These are phyloP conservation scores for Pinctada fucata DNA, from an alignment of 2,888 invertebrate species.

Conservation along the genomic window DNA sequence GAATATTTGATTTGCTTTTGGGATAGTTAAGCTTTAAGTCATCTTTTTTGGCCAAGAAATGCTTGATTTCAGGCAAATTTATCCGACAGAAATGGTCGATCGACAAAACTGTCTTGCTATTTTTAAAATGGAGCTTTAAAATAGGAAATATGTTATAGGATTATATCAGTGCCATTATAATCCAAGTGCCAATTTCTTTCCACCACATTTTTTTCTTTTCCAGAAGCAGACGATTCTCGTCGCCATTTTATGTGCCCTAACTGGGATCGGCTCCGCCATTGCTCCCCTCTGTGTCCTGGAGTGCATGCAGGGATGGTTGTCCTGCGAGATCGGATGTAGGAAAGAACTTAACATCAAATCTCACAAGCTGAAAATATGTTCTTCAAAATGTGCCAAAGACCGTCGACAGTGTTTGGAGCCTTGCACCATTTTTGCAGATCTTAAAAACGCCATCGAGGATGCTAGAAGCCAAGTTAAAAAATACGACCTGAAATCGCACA, in stretches of 20 bases:
- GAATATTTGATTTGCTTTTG: too few species aligned
- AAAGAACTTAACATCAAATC: background rate
- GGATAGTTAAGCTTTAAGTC: too few species aligned
- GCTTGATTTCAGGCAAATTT: too few species aligned
- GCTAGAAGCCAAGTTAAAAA: background rate
- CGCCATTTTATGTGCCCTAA: background rate
- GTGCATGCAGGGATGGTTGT: slow-evolving; percentile 7
- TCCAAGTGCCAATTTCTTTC: too few species aligned
- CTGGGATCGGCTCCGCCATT: background rate
- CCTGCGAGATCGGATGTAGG: slow-evolving; percentile 9
- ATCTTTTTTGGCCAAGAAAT: too few species aligned
- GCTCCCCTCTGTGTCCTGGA: slow-evolving; percentile 3
- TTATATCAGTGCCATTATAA: too few species aligned
- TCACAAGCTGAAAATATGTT: background rate
- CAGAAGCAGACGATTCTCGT: background rate
- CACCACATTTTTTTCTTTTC: background rate
- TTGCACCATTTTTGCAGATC: background rate
- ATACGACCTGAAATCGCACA: background rate
- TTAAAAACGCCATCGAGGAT: background rate
- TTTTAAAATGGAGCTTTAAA: too few species aligned
- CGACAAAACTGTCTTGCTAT: too few species aligned
- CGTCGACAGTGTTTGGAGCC: background rate
- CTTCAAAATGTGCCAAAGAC: background rate
- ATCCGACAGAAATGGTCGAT: too few species aligned
- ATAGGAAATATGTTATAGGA: too few species aligned